Evolutionary conservation across 2,797 vertebrate species (phyloP).

Genomic region (Malurus splendens): DNA sequence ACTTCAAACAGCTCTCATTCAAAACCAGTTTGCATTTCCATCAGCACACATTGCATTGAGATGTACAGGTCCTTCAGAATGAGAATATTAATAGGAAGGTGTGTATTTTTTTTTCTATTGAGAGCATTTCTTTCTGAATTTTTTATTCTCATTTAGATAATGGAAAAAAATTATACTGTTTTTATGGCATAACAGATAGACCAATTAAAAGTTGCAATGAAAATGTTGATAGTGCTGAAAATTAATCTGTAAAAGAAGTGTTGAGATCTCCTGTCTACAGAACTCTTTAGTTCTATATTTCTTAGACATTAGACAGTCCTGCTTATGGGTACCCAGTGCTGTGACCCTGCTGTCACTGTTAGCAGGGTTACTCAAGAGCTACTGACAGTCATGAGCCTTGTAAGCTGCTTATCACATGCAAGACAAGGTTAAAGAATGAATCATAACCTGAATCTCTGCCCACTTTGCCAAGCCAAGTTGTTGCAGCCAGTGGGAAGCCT

Average conservation of each 20-base stretch:
- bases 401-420: neutral
- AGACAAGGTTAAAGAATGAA: neutral
- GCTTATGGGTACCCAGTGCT: neutral
- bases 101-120: neutral
- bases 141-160: neutral
- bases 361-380: neutral
- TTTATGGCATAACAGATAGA: neutral
- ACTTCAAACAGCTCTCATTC: neutral
- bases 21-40: neutral
- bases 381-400: neutral
- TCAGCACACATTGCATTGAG: neutral
- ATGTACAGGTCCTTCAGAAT: neutral
- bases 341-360: neutral
- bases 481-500: neutral
- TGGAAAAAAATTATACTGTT: neutral
- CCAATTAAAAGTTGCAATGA: neutral
- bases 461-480: neutral
- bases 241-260: neutral
- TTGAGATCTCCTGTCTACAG: neutral
- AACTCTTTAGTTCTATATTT: neutral
- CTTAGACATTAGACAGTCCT: neutral
- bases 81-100: neutral
- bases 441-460: neutral
- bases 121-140: neutral
- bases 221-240: neutral